Evolutionary conservation across 2,797 vertebrate genomes (phyloP).

Genomic region (Enteromius afrohamiltoni): DNA sequence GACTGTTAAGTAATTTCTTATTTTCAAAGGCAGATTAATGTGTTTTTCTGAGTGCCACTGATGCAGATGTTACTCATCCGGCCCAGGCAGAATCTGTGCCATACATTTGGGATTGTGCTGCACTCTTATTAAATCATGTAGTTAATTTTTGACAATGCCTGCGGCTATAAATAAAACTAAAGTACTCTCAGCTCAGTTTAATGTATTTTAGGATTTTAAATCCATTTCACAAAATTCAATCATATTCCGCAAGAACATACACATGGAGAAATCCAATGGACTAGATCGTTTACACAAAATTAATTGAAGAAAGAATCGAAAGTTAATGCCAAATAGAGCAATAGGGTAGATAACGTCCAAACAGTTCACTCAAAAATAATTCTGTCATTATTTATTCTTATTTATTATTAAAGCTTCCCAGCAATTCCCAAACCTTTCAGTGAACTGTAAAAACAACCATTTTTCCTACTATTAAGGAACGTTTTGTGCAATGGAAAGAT

Average conservation of each 20-base stretch:
- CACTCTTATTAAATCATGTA: conserved; percentile 3
- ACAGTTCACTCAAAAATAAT: neutral
- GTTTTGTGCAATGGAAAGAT: neutral
- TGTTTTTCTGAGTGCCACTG: neutral
- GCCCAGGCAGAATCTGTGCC: neutral
- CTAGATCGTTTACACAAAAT: neutral
- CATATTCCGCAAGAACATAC: neutral
- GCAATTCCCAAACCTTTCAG: neutral
- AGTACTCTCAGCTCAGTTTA: neutral
- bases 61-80: conserved; percentile 1
- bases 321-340: neutral
- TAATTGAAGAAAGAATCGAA: neutral
- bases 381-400: neutral
- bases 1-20: conserved; percentile 28
- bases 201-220: neutral
- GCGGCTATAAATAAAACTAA: neutral
- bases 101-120: neutral
- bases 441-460: neutral
- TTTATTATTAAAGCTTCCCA: neutral
- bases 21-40: conserved; percentile 27
- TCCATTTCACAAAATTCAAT: neutral
- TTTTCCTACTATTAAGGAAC: neutral
- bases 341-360: neutral
- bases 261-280: neutral
- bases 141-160: neutral